Base-by-base conservation (phyloP, 2,113 vertebrate species). In the Pelecanus crispus region DNA sequence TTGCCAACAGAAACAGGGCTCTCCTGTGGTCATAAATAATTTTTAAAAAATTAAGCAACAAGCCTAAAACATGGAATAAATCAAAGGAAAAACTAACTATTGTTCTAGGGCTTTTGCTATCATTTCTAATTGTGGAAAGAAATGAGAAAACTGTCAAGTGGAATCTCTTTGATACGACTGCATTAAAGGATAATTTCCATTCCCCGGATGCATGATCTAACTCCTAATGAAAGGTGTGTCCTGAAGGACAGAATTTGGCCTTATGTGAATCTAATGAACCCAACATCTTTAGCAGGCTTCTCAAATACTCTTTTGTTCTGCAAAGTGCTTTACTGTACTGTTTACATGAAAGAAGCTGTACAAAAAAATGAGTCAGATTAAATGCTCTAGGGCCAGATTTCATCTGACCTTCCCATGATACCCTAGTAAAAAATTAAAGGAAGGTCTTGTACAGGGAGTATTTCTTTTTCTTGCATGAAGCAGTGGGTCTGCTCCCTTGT, bases 161-260 rank as follows among this genome's bases (percentile, higher is more conserved):
- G 74, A 95, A 90, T 91, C 66, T 91, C 77, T 94, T 93, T 94
- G 70, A 87, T 92, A 96, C 0, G 0, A 73, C 58, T 87, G 66
- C 66, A 87, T 94, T 96, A 86, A 91, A 95, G 72, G 81, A 75
- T 95, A 80, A 96, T 90, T 96, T 94, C 66, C 70, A 92, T 91
- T 89, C 78, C 92, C 81, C 4, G 8, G 84, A 87, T 70, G 49
- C 84, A 77, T 73, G 86, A 95, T 80, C 81, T 91, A 92, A 94
- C 77, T 85, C 70, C 81, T 94, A 92, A 86, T 91, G 81, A 95
- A 95, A 97, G 84, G 92, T 90, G 92, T 88, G 74, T 94, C 92
- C 95, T 95, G 73, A 85, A 89, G 78, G 95, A 87, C 86, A 92
- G 68, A 85, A 92, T 94, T 66, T 87, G 86, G 73, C 78, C 83